Conservation (phyloP, 2,797 vertebrate species). For the Mus minutoides region DNA sequence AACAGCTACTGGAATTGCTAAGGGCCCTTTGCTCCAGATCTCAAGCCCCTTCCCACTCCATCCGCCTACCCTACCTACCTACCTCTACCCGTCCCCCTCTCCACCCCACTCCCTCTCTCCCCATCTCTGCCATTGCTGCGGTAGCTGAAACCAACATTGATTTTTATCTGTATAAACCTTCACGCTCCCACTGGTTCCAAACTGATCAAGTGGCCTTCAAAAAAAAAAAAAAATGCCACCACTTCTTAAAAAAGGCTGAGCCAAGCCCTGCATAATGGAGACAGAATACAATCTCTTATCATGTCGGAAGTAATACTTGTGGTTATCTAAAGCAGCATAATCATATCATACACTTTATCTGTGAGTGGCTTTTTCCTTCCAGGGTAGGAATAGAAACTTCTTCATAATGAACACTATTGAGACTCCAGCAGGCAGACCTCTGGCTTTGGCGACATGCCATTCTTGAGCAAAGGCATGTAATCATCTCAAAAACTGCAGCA, state of each 20-base stretch:
- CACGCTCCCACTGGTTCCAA: slow-evolving; percentile 73
- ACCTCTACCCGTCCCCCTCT: background rate
- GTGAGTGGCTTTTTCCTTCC: slow-evolving; percentile 87
- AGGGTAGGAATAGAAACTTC: slow-evolving; percentile 86
- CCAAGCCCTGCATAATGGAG: slow-evolving; percentile 78
- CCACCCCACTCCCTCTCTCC: background rate
- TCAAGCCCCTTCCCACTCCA: background rate
- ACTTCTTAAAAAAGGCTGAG: slow-evolving; percentile 84
- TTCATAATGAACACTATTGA: slow-evolving; percentile 87
- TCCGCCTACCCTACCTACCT: background rate
- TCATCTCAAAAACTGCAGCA: slow-evolving; percentile 92
- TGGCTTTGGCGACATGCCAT: slow-evolving; percentile 92
- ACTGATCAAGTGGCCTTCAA: slow-evolving; percentile 85
- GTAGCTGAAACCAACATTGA: slow-evolving; percentile 77
- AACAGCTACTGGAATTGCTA: background rate
- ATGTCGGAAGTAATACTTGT: slow-evolving; percentile 84
- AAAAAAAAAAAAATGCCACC: slow-evolving; percentile 80
- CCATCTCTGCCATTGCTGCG: slow-evolving; percentile 26
- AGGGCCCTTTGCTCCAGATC: background rate
- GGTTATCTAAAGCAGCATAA: slow-evolving; percentile 86
- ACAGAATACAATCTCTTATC: slow-evolving; percentile 87
- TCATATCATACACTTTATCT: slow-evolving; percentile 87
- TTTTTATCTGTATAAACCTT: slow-evolving; percentile 81
- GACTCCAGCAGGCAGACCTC: slow-evolving; percentile 82
- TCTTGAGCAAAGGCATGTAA: slow-evolving; percentile 94